Base-by-base conservation (phyloP, 2,113 vertebrate species). In the Callionymus lyra region DNA sequence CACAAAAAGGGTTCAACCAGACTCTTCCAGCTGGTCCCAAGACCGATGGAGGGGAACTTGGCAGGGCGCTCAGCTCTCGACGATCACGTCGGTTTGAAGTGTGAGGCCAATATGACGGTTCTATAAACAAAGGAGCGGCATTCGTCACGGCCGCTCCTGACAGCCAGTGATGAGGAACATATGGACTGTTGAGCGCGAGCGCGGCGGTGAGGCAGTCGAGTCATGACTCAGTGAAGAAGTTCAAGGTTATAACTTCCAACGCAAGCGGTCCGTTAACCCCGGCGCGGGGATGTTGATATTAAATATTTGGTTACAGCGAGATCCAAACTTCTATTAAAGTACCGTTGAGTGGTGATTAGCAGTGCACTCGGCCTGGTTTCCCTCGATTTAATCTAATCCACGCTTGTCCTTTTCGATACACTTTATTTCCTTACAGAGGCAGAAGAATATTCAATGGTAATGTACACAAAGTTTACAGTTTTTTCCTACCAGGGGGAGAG, bases 141-240 rank as follows among this genome's bases (percentile, higher is more conserved):
- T 77, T 75, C 53, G 52, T 70, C 51, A 53, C 13, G 44, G 53
- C 39, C 33, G 45, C 46, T 62, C 59, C 54, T 62, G 67, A 59
- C 64, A 65, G 52, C 48, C 42, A 46, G 50, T 61, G 65, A 79
- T 67, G 67, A 63, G 56, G 59, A 65, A 74, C 64, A 71, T 53
- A 62, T 70, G 67, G 38, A 0, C 15, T 33, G 42, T 46, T 59
- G 65, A 59, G 48, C 56, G 58, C 62, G 44, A 65, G 44, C 53
- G 53, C 47, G 41, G 34, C 45, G 44, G 53, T 44, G 6, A 36
- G 31, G 53, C 46, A 52, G 50, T 37, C 17, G 39, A 35, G 47
- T 36, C 47, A 27, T 41, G 46, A 66, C 56, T 19, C 31, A 38
- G 60, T 35, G 38, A 47, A 41, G 31, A 51, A 42, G 56, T 47